Percentiles rank a stretch among this genome's conserved stretches.
Evolutionary conservation across 1,140 invertebrate species (phyloP).

Genomic region (Linepithema humile): DNA sequence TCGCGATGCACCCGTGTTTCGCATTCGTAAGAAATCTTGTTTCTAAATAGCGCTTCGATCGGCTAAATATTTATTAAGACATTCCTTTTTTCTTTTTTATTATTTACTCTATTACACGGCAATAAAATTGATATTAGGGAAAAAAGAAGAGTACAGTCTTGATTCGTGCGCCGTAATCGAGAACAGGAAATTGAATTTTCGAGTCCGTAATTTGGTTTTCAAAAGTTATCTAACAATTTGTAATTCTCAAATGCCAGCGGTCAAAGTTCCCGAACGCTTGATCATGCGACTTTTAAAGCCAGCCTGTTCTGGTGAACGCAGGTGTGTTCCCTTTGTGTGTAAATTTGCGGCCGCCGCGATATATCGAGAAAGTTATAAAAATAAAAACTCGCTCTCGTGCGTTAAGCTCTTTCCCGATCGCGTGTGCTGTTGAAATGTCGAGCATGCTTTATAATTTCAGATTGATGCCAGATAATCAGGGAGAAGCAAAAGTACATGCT

Average conservation of each 20-base stretch:
- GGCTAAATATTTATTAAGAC: background rate
- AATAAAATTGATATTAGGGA: conserved; percentile 3
- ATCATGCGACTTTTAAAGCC: conserved; percentile 45
- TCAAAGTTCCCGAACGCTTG: conserved; percentile 59
- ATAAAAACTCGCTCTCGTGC: conserved; percentile 29
- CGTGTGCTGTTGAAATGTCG: conserved; percentile 20
- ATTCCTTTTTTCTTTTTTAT: background rate
- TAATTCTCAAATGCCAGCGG: conserved; percentile 48
- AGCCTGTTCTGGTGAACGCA: conserved; percentile 42
- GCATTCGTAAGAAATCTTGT: background rate
- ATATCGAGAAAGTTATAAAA: conserved; percentile 47
- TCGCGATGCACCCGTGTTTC: background rate
- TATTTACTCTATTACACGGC: background rate
- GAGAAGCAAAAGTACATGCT: background rate
- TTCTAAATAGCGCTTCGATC: background rate
- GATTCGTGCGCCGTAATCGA: background rate
- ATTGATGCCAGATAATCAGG: conserved; percentile 9
- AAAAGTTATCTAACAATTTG: conserved; percentile 53
- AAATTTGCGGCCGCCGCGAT: conserved; percentile 58
- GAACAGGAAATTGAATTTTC: conserved; percentile 8
- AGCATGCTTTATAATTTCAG: conserved; percentile 21
- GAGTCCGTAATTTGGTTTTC: conserved; percentile 22
- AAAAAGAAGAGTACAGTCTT: background rate
- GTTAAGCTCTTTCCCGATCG: conserved; percentile 39
- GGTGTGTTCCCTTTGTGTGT: conserved; percentile 69